Evolutionary conservation across 2,797 vertebrate species (phyloP).

Genomic region (Spea hammondii): DNA sequence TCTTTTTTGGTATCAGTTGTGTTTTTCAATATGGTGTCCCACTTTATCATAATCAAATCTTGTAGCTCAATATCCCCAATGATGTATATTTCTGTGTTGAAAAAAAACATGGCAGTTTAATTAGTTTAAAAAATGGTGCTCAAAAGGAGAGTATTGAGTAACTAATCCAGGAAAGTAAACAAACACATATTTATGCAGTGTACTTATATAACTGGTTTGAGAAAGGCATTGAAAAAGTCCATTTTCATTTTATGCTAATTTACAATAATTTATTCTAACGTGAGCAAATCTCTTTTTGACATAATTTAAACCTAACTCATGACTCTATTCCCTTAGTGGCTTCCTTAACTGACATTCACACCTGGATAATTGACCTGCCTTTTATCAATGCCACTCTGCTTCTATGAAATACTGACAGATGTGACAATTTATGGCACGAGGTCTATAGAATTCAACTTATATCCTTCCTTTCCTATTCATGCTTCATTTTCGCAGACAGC

Average conservation of each 20-base stretch:
- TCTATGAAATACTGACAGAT: not conserved
- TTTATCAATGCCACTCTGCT: not conserved
- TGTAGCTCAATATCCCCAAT: too few species aligned
- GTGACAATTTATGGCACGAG: not conserved
- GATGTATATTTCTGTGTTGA: too few species aligned
- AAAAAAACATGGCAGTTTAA: too few species aligned
- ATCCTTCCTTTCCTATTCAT: not conserved
- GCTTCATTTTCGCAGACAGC: not conserved
- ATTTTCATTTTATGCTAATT: not conserved
- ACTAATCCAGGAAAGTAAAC: not conserved
- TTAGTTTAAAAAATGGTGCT: too few species aligned
- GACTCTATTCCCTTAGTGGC: not conserved
- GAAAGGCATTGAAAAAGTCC: not conserved
- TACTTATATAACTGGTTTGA: not conserved
- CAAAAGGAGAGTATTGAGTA: too few species aligned
- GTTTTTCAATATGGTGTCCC: too few species aligned
- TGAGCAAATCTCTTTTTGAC: not conserved
- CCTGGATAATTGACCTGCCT: not conserved
- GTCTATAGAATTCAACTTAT: not conserved
- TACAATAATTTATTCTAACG: not conserved
- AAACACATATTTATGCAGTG: not conserved
- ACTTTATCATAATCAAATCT: too few species aligned
- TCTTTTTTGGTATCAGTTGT: too few species aligned
- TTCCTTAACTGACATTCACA: conserved; percentile 5
- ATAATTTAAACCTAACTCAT: not conserved